phyloP scores from a whole-genome alignment of 1,140 invertebrate species.

The Sycophaga agraensis region DNA sequence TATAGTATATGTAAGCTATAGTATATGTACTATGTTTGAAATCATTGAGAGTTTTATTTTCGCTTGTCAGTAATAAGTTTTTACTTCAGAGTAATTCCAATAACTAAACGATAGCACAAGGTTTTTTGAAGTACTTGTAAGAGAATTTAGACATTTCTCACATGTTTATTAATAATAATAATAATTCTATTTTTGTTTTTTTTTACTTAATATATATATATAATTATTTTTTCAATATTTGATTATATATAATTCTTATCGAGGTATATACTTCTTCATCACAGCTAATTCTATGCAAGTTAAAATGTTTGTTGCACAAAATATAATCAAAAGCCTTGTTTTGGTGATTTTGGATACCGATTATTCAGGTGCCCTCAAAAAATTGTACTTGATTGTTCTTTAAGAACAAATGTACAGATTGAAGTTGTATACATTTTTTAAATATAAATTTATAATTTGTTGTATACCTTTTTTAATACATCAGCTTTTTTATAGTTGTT shows the following conservation, averaged over 20 bases:
- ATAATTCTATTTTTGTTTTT: too few relatives aligned
- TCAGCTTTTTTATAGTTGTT: neutral
- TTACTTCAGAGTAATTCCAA: constrained; percentile 1
- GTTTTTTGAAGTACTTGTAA: neutral
- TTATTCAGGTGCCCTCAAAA: neutral
- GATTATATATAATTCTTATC: too few relatives aligned
- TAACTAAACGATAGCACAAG: neutral
- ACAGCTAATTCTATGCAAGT: neutral
- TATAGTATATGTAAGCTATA: neutral
- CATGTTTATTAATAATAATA: neutral
- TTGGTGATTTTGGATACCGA: neutral
- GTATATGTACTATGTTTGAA: neutral
- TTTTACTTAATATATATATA: too few relatives aligned
- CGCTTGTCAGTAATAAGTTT: neutral
- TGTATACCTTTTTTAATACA: constrained; percentile 9
- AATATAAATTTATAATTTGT: neutral
- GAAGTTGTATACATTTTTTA: constrained; percentile 1
- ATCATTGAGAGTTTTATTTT: neutral
- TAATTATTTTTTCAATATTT: too few relatives aligned
- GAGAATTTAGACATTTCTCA: neutral
- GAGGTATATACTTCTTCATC: neutral
- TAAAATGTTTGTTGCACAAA: constrained; percentile 2
- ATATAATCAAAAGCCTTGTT: neutral
- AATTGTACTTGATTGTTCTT: neutral
- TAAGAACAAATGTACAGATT: neutral